These are phyloP conservation scores for Lynx canadensis DNA, from an alignment of 2,113 vertebrate species.

Conservation along the genomic window DNA sequence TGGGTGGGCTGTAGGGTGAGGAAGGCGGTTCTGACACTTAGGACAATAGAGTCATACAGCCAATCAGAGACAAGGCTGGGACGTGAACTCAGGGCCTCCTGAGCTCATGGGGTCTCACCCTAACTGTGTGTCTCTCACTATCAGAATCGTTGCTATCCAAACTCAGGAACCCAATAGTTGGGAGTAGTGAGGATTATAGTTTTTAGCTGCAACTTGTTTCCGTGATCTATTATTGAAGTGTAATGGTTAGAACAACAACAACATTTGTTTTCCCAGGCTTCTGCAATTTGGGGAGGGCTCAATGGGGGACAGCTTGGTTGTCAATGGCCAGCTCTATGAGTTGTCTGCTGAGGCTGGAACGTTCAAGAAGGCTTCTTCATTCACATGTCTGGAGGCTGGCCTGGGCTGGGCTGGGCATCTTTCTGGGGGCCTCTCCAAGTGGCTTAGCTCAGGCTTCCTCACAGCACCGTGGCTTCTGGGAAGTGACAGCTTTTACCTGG, in stretches of 20 bases:
- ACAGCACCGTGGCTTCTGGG: neutral
- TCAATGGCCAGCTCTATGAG: neutral
- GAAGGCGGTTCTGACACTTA: neutral
- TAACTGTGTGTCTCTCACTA: neutral
- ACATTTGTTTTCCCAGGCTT: neutral
- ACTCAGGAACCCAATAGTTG: neutral
- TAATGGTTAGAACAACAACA: neutral
- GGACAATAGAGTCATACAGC: neutral
- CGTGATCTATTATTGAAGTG: neutral
- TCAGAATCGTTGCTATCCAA: neutral
- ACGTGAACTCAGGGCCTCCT: neutral
- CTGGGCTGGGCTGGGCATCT: neutral
- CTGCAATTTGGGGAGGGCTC: neutral
- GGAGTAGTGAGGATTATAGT: neutral
- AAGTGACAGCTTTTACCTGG: neutral
- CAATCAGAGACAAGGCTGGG: neutral
- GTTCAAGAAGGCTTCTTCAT: neutral
- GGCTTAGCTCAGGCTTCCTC: neutral
- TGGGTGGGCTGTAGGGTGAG: neutral
- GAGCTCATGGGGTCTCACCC: neutral
- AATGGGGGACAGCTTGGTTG: neutral
- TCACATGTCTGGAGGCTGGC: neutral
- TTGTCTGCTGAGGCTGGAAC: neutral
- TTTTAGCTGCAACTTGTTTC: neutral
- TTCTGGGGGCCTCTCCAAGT: neutral